Evolutionary conservation across 2,113 vertebrate species (phyloP), one percentile per base, ranked within the genome.

Genomic region (Struthio camelus): DNA sequence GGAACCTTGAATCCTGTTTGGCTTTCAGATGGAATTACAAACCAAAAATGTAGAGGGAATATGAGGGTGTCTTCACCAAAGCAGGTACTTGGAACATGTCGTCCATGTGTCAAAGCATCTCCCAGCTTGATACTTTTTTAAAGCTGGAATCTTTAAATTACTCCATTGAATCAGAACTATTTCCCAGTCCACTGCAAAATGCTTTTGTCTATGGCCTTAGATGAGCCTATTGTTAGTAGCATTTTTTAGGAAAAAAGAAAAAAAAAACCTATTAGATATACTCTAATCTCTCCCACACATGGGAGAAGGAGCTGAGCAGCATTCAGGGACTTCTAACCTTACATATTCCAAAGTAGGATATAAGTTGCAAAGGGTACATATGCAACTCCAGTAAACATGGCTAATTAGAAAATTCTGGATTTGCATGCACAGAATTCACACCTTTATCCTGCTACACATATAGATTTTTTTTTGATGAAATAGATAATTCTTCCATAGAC

Each of bases 171-270:
- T 46, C 64, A 90, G 36, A 97, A 90, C 64, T 84, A 77, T 81
- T 92, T 83, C 77, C 15, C 20, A 80, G 79, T 61, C 44, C 56
- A 83, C 40, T 80, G 44, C 53, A 95, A 93, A 91, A 87, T 46
- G 66, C 9, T 91, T 94, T 84, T 80, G 23, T 93, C 85, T 62
- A 78, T 93, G 10, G 36, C 54, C 40, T 94, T 92, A 78, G 85
- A 66, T 14, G 36, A 94, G 64, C 54, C 72, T 90, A 66, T 80
- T 83, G 93, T 73, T 88, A 92, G 28, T 27, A 84, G 30, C n/a
- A 83, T 16, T 5, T 48, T 56, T 82, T 1, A 87, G 53, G 82
- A 85, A 91, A 81, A 18, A 71, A 32, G 67, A 19, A 59, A 73
- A 11, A 81, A 67, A 61, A 70, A 23, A 6, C 0, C 5, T 15